Evolutionary conservation across 2,888 invertebrate genomes (phyloP).

Genomic region (Drosophila cognata): DNA sequence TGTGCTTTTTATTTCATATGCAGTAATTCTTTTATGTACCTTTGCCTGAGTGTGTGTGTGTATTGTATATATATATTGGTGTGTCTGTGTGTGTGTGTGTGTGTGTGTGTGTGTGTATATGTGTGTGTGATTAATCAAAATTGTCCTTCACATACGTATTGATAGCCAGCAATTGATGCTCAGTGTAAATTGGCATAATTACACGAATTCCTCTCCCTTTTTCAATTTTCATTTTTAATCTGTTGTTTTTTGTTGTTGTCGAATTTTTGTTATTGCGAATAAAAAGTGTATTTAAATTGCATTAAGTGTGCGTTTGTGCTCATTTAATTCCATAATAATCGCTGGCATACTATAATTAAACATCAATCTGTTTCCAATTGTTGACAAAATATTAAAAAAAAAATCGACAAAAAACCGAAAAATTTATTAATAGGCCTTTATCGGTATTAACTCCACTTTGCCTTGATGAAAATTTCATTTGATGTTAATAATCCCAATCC

Average conservation of each 20-base stretch:
- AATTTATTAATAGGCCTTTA: not conserved
- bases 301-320: constrained; percentile 14
- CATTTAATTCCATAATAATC: constrained; percentile 17
- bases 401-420: not conserved
- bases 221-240: constrained; percentile 1
- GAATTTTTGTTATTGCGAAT: not conserved
- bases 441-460: not conserved
- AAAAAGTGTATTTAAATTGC: constrained; percentile 3
- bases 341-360: not conserved
- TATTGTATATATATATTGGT: not conserved
- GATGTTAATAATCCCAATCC: constrained; percentile 1
- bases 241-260: constrained; percentile 1
- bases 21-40: not conserved
- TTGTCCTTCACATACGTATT: constrained; percentile 22
- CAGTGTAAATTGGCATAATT: constrained; percentile 59
- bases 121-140: constrained; percentile 21
- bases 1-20: constrained; percentile 33
- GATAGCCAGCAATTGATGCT: constrained; percentile 23
- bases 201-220: constrained; percentile 24
- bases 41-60: not conserved
- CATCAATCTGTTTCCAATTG: constrained; percentile 4
- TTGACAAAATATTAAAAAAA: not conserved
- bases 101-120: constrained; percentile 3
- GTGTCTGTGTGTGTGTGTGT: not conserved
- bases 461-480: constrained; percentile 4